phyloP scores from a whole-genome alignment of 2,797 vertebrate species.

The Neopelma chrysocephalum region DNA sequence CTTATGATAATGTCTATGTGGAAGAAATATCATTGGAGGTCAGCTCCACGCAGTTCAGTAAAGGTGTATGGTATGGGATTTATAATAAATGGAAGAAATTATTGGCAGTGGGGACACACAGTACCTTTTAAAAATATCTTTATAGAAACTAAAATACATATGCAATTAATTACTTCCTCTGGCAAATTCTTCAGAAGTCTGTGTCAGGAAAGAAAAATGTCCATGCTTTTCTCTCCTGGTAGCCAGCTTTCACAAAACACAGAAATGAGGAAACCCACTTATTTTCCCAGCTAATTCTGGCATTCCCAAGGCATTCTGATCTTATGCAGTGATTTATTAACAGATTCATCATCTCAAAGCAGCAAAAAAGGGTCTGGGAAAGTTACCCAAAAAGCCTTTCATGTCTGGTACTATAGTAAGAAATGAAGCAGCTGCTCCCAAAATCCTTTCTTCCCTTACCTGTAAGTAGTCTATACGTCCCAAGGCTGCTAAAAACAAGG shows the following conservation, averaged over 20 bases:
- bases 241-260: neutral
- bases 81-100: neutral
- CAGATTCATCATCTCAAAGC: neutral
- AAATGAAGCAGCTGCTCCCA: neutral
- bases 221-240: neutral
- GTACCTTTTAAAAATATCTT: neutral
- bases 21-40: neutral
- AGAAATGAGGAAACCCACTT: neutral
- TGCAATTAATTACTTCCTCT: neutral
- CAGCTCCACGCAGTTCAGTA: neutral
- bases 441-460: slow-evolving; percentile 71
- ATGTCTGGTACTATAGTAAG: neutral
- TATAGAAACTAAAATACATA: neutral
- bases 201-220: neutral
- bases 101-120: fast-evolving
- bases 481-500: slow-evolving; percentile 87
- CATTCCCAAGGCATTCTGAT: neutral
- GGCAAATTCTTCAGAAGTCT: neutral
- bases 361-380: neutral
- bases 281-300: neutral
- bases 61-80: neutral
- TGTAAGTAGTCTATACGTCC: slow-evolving; percentile 89
- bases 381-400: neutral
- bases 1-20: neutral
- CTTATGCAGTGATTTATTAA: neutral